phyloP scores from a whole-genome alignment of 2,113 vertebrate genomes.

The Benitochromis conjunctus region DNA sequence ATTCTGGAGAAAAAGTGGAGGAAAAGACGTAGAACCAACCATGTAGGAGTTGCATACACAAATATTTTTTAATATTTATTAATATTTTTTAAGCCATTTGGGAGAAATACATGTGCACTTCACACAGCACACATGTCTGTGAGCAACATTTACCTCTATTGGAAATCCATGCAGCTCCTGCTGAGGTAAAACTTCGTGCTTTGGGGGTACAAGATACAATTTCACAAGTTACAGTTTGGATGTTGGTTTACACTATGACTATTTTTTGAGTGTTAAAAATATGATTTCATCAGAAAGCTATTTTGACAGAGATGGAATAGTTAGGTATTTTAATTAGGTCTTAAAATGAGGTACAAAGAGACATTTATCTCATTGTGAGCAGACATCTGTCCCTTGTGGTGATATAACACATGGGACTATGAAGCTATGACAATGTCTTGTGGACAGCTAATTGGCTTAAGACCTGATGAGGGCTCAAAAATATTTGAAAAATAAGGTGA shows the following conservation, averaged over 20 bases:
- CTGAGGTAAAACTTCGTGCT: not conserved
- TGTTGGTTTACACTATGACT: not conserved
- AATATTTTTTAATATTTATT: rapidly evolving
- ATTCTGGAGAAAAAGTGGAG: not conserved
- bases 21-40: not conserved
- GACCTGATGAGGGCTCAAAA: not conserved
- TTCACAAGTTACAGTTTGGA: not conserved
- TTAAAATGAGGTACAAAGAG: not conserved
- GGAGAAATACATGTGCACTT: not conserved
- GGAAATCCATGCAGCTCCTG: not conserved
- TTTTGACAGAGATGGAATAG: not conserved
- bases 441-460: not conserved
- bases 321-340: not conserved
- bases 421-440: not conserved
- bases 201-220: not conserved
- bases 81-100: not conserved
- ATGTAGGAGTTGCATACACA: not conserved
- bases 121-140: not conserved
- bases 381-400: not conserved
- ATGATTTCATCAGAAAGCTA: not conserved
- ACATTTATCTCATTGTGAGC: not conserved
- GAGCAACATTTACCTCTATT: not conserved
- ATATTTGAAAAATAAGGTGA: rapidly evolving
- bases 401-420: not conserved
- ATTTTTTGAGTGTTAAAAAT: not conserved